Evolutionary conservation across 2,797 vertebrate genomes (phyloP).

Genomic region (Sebastiscus albofasciatus): DNA sequence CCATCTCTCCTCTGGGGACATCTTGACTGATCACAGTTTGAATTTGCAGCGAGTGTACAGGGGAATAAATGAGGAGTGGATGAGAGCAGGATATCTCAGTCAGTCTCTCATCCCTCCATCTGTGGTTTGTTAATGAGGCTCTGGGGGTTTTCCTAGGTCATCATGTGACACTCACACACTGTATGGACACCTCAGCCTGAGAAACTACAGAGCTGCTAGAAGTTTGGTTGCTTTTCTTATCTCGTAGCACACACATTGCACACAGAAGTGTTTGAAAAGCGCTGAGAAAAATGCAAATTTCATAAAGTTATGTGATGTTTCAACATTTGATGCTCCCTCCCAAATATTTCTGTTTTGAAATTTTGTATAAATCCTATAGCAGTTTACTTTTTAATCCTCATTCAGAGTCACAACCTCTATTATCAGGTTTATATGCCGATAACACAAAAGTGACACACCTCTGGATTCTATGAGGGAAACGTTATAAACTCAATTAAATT

Average conservation of each 20-base stretch:
- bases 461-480: background rate
- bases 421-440: background rate
- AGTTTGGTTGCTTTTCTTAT: background rate
- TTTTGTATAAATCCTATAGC: background rate
- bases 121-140: conserved; percentile 61
- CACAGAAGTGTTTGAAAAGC: background rate
- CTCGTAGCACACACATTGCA: background rate
- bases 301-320: background rate
- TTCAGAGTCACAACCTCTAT: background rate
- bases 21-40: conserved; percentile 2
- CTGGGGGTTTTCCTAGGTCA: conserved; percentile 7
- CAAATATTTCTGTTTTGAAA: background rate
- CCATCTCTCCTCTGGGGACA: background rate
- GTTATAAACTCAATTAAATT: background rate
- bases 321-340: background rate
- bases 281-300: background rate
- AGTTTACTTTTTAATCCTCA: background rate
- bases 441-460: background rate
- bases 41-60: background rate
- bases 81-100: conserved; percentile 19
- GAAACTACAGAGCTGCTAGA: background rate
- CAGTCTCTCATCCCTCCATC: conserved; percentile 44
- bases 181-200: background rate
- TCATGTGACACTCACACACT: conserved; percentile 1
- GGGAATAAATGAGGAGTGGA: conserved; percentile 2